Percentiles rank a stretch among this genome's conserved stretches.
Evolutionary conservation across 2,797 vertebrate species (phyloP).

Genomic region (Gymnopithys bicolor): DNA sequence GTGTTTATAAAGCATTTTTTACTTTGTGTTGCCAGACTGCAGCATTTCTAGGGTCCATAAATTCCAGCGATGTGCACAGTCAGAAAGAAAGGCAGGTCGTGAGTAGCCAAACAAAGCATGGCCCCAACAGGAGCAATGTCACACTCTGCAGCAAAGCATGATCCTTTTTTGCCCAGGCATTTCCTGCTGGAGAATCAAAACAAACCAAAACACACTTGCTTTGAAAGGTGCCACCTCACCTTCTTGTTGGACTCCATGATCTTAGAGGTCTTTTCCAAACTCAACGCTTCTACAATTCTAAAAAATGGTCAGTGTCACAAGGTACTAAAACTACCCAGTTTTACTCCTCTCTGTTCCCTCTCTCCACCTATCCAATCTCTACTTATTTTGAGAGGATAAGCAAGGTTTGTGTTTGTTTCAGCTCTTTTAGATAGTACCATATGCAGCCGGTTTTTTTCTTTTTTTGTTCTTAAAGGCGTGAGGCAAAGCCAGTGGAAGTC

Average conservation of each 20-base stretch:
- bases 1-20: not conserved
- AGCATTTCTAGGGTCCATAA: not conserved
- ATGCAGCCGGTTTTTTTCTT: not conserved
- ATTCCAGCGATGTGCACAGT: not conserved
- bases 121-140: not conserved
- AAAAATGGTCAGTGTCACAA: fast-evolving
- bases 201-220: not conserved
- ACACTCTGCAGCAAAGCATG: not conserved
- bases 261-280: not conserved
- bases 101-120: not conserved
- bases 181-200: not conserved
- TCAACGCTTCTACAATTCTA: too few species aligned
- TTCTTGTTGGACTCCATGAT: not conserved
- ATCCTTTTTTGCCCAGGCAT: not conserved
- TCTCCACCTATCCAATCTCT: not conserved
- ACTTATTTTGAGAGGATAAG: not conserved
- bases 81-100: not conserved
- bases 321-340: not conserved
- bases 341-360: not conserved
- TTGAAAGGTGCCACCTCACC: not conserved
- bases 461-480: not conserved
- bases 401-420: not conserved
- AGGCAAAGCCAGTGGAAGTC: not conserved
- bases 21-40: not conserved
- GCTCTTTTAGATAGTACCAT: not conserved